phyloP scores from a whole-genome alignment of 2,797 vertebrate genomes.

The Xenops minutus region DNA sequence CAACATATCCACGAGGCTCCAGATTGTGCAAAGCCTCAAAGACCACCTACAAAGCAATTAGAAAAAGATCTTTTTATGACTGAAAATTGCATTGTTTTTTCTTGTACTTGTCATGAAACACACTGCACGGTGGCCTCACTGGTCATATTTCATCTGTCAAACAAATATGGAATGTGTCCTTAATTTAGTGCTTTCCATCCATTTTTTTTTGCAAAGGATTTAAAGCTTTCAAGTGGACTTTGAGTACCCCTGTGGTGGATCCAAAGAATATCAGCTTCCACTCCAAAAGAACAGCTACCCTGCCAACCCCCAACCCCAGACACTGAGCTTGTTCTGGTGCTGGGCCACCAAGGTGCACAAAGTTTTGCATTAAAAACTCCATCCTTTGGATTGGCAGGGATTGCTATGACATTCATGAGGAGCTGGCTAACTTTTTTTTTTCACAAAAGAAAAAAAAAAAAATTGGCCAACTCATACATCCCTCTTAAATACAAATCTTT shows the following conservation, averaged over 20 bases:
- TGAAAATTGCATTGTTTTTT: not conserved
- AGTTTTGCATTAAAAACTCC: not conserved
- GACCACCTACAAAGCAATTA: conserved; percentile 86
- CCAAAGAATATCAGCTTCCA: not conserved
- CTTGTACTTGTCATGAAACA: conserved; percentile 10
- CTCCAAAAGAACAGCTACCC: not conserved
- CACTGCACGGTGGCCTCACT: not conserved
- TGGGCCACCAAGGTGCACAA: not conserved
- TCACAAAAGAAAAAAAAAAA: not conserved
- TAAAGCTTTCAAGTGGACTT: conserved; percentile 18
- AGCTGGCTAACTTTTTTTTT: not conserved
- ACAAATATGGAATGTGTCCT: not conserved
- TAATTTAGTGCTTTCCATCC: not conserved
- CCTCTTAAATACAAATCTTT: not conserved
- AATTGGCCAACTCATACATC: not conserved
- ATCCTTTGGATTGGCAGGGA: not conserved
- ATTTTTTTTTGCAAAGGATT: conserved; percentile 12
- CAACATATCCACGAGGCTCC: conserved; percentile 95
- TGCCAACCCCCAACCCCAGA: not conserved
- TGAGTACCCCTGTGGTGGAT: not conserved
- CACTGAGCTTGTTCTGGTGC: not conserved
- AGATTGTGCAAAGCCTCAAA: conserved; percentile 98
- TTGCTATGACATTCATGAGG: not conserved
- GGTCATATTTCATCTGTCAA: conserved; percentile 45
- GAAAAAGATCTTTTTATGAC: not conserved